phyloP scores from a whole-genome alignment of 2,888 invertebrate genomes.

The Ennomos erosarius region DNA sequence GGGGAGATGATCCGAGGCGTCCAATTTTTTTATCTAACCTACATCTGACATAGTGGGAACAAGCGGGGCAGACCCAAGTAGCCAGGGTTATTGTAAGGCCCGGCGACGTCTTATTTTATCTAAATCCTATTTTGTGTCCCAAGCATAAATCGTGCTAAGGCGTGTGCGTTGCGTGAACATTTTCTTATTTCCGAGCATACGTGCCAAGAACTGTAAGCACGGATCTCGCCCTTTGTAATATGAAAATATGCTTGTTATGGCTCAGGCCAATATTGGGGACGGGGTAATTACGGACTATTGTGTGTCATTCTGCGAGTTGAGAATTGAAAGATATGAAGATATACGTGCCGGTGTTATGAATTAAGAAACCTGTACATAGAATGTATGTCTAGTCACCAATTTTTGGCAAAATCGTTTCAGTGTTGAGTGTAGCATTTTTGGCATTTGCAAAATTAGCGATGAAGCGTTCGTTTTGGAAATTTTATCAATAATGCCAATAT shows the following conservation, averaged over 20 bases:
- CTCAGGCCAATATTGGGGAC: slow-evolving; percentile 38
- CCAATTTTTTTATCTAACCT: background rate
- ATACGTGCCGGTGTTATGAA: no score
- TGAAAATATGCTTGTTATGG: slow-evolving; percentile 49
- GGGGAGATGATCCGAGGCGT: no score
- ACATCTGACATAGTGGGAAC: slow-evolving; percentile 6
- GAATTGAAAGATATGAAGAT: no score
- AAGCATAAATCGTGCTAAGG: slow-evolving; percentile 81
- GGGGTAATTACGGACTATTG: slow-evolving; percentile 21
- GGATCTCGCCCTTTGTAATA: slow-evolving; percentile 55
- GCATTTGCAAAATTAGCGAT: no score
- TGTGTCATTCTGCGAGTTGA: slow-evolving; percentile 11
- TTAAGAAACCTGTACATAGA: no score
- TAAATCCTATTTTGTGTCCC: slow-evolving; percentile 82
- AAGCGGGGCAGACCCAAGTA: slow-evolving; percentile 49
- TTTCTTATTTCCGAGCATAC: slow-evolving; percentile 81
- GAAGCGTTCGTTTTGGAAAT: no score
- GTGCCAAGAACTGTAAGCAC: slow-evolving; percentile 82
- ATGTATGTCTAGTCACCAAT: no score
- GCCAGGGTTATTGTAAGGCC: slow-evolving; percentile 56
- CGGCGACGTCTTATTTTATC: slow-evolving; percentile 76
- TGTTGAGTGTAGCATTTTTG: no score
- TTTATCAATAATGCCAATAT: no score
- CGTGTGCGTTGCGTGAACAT: slow-evolving; percentile 79
- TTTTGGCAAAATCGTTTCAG: no score